Evolutionary conservation across 2,113 vertebrate genomes (phyloP), one percentile per base, ranked within the genome.

Genomic region (Lampris incognitus): DNA sequence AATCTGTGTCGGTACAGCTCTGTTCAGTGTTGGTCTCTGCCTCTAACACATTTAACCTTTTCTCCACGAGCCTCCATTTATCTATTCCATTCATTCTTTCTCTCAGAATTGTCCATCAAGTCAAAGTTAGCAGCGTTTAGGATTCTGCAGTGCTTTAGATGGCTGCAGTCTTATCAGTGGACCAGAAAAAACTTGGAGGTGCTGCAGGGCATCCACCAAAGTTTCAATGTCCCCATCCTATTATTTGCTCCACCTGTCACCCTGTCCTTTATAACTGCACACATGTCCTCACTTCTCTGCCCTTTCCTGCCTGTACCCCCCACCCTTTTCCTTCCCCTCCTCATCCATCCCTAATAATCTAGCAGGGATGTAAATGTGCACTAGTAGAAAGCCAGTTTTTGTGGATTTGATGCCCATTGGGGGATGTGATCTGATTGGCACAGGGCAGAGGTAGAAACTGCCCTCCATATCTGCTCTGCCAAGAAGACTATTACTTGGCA

Each of bases 381-480:
- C 69, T 66, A 76, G 71, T 42, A 69, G 69, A 79, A 63, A 74
- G 51, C 5, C 41, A 6, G 65, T 8, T 61, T 63, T 57, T 62
- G 71, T 69, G 70, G 37, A 69, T 84, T 62, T 11, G 8, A 69
- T 78, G 66, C 39, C 83, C 79, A 76, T 87, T 82, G 89, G 83
- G 24, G 84, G 85, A 85, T 78, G 51, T 75, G 78, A 86, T 87
- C 80, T 75, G 76, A 69, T 72, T 86, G 81, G 85, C 77, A 71
- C 79, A 59, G 66, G 58, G 70, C 78, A 80, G 42, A 74, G 78
- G 60, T 75, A 80, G 60, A 73, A 9, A 57, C 75, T 74, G 74
- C 63, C 69, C 76, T 81, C 52, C 58, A 78, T 54, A 66, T 81
- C 37, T 64, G 46, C 66, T 77, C 66, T 81, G 69, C 84, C 81